Evolutionary conservation across 37 sponge, comb jelly and placozoan species (phyloP), one percentile per base, ranked within the genome.

Genomic region (Trichoplax adhaerens): DNA sequence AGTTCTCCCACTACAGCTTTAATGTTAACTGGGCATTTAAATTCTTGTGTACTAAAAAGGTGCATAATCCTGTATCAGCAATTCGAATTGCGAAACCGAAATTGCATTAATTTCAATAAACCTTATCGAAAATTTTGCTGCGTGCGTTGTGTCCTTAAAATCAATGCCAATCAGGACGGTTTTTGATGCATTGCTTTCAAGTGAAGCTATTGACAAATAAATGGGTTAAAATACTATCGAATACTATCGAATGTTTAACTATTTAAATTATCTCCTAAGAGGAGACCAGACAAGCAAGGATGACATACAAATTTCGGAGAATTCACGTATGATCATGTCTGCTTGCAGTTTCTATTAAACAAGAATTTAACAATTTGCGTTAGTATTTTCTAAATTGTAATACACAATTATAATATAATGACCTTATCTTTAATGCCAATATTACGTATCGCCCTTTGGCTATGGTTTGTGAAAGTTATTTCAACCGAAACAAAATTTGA

Each of bases 81-180:
- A 4, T 2, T n/a, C 7, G 10, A n/a, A 54, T 58, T 57, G 72
- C 10, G 56, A n/a, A 53, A 4, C 72, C 12, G 5, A 47, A 3
- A 3, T 56, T 5, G 3, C 4, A 62, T 85, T 77, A 56, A 86
- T 85, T 88, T 77, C 0, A 91, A 74, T 56, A 74, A 46, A 65
- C 54, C 4, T 65, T 63, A 58, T 84, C 81, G 29, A 29, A 81
- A 95, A 95, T 66, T 88, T 91, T 5, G 97, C 97, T 54, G 92
- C 89, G 52, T 91, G 93, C 1, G 85, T 78, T 10, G 97, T 88
- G 74, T 95, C 97, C 60, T 90, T 91, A 71, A 95, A 95, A 73
- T 95, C 78, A 12, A 95, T 83, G 1, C 89, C 90, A 1, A 95
- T 64, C 47, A 77, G 78, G 10, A 80, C 69, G 5, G 85, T 73